Conservation (phyloP, 2,113 vertebrate genomes). For the Sporophila hypoxantha region DNA sequence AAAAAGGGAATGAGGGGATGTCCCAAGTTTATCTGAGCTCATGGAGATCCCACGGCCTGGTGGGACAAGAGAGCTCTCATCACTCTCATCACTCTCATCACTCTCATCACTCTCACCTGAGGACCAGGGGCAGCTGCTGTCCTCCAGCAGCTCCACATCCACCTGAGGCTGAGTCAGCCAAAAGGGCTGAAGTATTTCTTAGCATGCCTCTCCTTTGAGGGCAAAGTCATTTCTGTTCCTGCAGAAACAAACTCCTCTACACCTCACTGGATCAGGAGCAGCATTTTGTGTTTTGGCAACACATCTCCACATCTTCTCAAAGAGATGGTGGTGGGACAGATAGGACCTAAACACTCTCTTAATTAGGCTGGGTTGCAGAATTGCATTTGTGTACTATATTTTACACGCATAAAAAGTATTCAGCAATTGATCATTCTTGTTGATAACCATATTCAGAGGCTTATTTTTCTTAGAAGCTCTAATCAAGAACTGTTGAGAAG, state of each 20-base stretch:
- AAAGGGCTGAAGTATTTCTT: background rate
- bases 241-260: background rate
- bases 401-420: background rate
- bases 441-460: background rate
- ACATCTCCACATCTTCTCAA: background rate
- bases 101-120: background rate
- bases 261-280: background rate
- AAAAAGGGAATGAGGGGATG: background rate
- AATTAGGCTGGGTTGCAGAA: background rate
- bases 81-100: background rate
- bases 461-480: background rate
- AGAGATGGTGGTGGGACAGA: background rate
- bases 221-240: background rate
- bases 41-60: background rate
- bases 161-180: background rate
- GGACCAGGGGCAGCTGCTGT: background rate
- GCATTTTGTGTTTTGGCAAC: background rate
- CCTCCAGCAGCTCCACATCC: background rate
- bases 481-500: background rate
- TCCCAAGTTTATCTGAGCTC: background rate
- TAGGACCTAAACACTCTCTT: background rate
- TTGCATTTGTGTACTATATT: background rate
- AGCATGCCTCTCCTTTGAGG: background rate
- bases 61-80: background rate
- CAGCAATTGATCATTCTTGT: background rate